Evolutionary conservation across 2,113 vertebrate genomes (phyloP), one percentile per base, ranked within the genome.

Genomic region (Lipophrys pholis): DNA sequence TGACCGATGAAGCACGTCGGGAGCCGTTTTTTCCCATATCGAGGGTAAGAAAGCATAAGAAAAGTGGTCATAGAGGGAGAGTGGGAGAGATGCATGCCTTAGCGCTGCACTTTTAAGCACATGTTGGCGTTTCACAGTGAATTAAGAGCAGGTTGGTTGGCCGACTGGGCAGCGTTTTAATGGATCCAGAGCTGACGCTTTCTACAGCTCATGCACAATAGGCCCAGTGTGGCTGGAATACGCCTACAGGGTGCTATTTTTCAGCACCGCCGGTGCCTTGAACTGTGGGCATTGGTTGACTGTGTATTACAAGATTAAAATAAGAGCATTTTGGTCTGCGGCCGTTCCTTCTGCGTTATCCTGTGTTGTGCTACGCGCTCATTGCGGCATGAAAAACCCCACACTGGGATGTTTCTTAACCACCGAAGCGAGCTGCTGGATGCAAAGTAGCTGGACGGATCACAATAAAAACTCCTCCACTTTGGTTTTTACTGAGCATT

Each of bases 191-290:
- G 73, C 75, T 76, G 70, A 75, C 46, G 76, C 84, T 81, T 87
- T 68, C 65, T 81, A 66, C 80, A 78, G 46, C 77, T 80, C 67
- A 53, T 11, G 58, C 77, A 87, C 85, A 89, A 80, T 76, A 61
- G 76, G 64, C 68, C 82, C 80, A 80, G 72, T 88, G 78, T 82
- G 76, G 62, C 85, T 85, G 42, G 76, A 77, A 73, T 54, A 83
- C 74, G 53, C 82, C 80, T 69, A 81, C 77, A 54, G 76, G 70
- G 74, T 65, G 66, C 80, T 77, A 72, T 88, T 87, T 76, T 67
- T 87, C 84, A 81, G 53, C 67, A 6, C 52, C 62, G 82, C 49
- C 7, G 14, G 56, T 46, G 48, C 63, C 78, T 66, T 36, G 41
- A 14, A 39, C 45, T 74, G 54, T 79, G 64, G 69, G 67, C 51